These are phyloP conservation scores for Lampris incognitus DNA, from an alignment of 2,113 vertebrate genomes.

Conservation along the genomic window DNA sequence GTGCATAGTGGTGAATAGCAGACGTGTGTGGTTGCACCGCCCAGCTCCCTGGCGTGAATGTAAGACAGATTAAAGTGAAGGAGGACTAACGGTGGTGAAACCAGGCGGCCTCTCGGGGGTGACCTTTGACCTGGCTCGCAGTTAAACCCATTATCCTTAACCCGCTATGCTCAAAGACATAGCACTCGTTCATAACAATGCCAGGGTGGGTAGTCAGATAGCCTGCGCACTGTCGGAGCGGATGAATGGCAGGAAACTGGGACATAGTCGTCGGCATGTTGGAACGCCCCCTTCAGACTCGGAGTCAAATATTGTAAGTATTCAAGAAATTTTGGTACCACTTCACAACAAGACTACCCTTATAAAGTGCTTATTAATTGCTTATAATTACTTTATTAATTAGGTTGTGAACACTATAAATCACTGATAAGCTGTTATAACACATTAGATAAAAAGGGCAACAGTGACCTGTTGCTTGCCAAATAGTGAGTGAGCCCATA, in stretches of 20 bases:
- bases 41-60: too few species aligned
- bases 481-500: too few species aligned
- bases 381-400: too few species aligned
- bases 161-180: conserved; percentile 80
- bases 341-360: too few species aligned
- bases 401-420: too few species aligned
- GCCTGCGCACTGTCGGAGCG: conserved; percentile 84
- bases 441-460: too few species aligned
- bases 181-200: conserved; percentile 90
- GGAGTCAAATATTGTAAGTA: conserved; percentile 70
- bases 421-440: too few species aligned
- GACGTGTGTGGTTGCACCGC: too few species aligned
- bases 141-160: conserved; percentile 35
- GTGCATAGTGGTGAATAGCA: too few species aligned
- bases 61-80: not conserved
- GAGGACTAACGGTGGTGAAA: not conserved
- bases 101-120: not conserved
- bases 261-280: conserved; percentile 14
- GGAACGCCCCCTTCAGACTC: conserved; percentile 26
- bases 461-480: too few species aligned
- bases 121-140: not conserved
- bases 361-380: too few species aligned
- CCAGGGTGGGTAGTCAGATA: conserved; percentile 88
- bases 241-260: conserved; percentile 43
- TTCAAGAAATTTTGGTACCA: not conserved